Percentiles rank a stretch among this genome's conserved stretches.
These are phyloP conservation scores for Drosophila dunni DNA, from an alignment of 1,140 invertebrate species.

Conservation along the genomic window DNA sequence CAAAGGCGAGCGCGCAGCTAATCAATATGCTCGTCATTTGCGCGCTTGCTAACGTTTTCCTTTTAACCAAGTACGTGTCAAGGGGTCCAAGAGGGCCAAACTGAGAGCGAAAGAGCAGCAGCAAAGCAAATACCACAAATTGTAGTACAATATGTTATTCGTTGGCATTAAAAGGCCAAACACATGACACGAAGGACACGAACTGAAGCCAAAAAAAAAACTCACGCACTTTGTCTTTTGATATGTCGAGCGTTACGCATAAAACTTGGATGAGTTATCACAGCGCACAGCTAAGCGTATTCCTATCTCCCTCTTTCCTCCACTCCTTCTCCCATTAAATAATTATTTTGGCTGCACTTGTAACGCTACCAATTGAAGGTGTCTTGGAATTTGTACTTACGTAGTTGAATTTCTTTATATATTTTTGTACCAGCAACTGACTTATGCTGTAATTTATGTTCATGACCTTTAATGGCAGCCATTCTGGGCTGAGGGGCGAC, in stretches of 20 bases:
- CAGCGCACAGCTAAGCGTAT: constrained; percentile 6
- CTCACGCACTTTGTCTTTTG: constrained; percentile 51
- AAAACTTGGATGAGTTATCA: constrained; percentile 76
- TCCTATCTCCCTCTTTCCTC: neutral
- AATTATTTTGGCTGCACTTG: constrained; percentile 68
- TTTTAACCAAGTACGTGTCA: constrained; percentile 82
- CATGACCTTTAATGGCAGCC: constrained; percentile 74
- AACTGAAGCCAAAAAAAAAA: constrained; percentile 2
- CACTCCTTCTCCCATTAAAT: constrained; percentile 45
- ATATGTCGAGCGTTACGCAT: constrained; percentile 62
- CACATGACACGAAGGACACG: constrained; percentile 26
- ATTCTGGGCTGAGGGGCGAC: constrained; percentile 7
- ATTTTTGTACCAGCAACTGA: constrained; percentile 25
- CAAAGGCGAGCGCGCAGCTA: constrained; percentile 69
- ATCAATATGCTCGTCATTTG: constrained; percentile 82
- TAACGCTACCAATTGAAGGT: constrained; percentile 56
- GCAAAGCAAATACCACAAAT: constrained; percentile 28
- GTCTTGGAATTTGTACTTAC: constrained; percentile 35
- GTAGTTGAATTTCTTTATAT: neutral
- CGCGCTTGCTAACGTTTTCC: constrained; percentile 71
- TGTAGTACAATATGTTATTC: constrained; percentile 30
- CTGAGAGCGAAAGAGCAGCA: too few relatives aligned
- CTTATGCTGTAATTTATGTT: constrained; percentile 71
- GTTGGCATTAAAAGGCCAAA: constrained; percentile 32
- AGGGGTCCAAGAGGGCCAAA: constrained; percentile 43